Percentiles rank a stretch among this genome's conserved stretches.
phyloP scores from a whole-genome alignment of 1,140 invertebrate species.

The Drosophila sp. region DNA sequence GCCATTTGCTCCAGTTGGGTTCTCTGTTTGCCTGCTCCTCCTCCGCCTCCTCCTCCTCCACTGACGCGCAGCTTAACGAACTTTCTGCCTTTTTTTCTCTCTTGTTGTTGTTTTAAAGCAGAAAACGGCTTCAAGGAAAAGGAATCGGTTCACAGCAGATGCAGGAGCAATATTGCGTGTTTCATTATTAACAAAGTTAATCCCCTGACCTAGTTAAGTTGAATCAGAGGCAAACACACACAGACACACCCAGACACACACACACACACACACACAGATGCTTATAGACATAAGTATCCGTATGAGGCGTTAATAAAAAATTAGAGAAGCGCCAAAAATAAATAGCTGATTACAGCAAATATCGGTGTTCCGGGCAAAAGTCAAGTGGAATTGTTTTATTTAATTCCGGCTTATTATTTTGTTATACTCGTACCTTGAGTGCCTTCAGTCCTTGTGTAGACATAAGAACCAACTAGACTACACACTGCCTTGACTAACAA shows the following conservation, averaged over 20 bases:
- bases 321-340: conserved; percentile 44
- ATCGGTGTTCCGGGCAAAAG: conserved; percentile 20
- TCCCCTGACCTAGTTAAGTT: conserved; percentile 66
- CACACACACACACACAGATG: conserved; percentile 15
- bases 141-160: conserved; percentile 48
- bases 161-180: conserved; percentile 65
- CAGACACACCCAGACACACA: conserved; percentile 14
- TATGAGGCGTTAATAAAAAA: conserved; percentile 52
- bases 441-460: background rate
- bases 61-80: conserved; percentile 43
- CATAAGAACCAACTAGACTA: background rate
- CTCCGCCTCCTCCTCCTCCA: background rate
- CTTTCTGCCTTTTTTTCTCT: conserved; percentile 26
- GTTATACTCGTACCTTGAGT: conserved; percentile 16
- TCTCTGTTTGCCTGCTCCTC: conserved; percentile 15
- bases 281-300: conserved; percentile 29
- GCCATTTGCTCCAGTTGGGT: background rate
- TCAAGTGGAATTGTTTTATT: conserved; percentile 49
- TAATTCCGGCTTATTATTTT: conserved; percentile 41
- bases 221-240: conserved; percentile 33
- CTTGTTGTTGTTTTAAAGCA: conserved; percentile 6
- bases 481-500: background rate
- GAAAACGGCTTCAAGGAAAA: conserved; percentile 29
- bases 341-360: conserved; percentile 53
- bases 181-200: conserved; percentile 71